Evolutionary conservation across 2,888 invertebrate species (phyloP).

Genomic region (Proisotoma minuta): DNA sequence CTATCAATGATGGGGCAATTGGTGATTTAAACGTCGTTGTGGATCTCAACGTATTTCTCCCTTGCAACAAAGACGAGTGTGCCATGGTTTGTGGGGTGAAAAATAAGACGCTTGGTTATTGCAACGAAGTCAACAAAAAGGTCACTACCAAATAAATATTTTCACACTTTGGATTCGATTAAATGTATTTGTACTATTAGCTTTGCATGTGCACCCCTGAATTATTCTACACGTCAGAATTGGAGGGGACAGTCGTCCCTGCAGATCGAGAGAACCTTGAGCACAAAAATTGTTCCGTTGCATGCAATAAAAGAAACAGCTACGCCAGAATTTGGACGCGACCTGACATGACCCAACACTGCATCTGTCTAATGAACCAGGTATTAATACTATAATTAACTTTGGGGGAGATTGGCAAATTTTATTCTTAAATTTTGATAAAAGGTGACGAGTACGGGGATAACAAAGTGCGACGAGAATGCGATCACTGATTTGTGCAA

Average conservation of each 20-base stretch:
- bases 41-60: neutral
- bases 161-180: no score
- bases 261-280: constrained; percentile 17
- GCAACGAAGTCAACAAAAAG: neutral
- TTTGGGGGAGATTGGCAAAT: neutral
- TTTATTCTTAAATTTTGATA: neutral
- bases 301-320: constrained; percentile 26
- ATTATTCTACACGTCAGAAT: constrained; percentile 26
- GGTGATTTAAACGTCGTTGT: neutral
- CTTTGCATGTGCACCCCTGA: constrained; percentile 30
- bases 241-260: constrained; percentile 20
- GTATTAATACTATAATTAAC: constrained; percentile 3
- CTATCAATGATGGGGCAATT: neutral
- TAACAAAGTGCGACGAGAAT: constrained; percentile 31
- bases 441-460: constrained; percentile 26
- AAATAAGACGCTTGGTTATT: neutral
- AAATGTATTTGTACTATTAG: no score
- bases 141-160: neutral
- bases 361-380: constrained; percentile 27
- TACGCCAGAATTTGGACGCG: constrained; percentile 26
- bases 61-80: neutral
- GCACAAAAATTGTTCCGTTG: constrained; percentile 26
- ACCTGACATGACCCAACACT: constrained; percentile 14
- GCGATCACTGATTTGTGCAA: constrained; percentile 26
- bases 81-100: neutral